A percentile compares a stretch with the other conserved stretches of the same genome.
phyloP scores from a whole-genome alignment of 2,888 invertebrate species.

The Synanthedon myopaeformis region DNA sequence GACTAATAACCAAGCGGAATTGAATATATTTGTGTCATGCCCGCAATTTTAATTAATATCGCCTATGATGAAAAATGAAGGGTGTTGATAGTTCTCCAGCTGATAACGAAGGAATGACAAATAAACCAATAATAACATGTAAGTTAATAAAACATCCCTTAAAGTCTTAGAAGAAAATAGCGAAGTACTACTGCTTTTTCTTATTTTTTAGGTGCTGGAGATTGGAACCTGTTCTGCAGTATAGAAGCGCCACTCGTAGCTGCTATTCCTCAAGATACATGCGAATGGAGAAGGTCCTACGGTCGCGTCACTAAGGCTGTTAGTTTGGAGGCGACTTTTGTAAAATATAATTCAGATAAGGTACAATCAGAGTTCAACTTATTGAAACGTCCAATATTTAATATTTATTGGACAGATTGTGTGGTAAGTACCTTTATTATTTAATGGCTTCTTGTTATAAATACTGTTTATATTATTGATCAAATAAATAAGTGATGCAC shows the following conservation, averaged over 20 bases:
- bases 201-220: conserved; percentile 79
- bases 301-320: conserved; percentile 89
- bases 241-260: conserved; percentile 82
- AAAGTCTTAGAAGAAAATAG: neutral
- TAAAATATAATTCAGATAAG: conserved; percentile 81
- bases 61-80: conserved; percentile 72
- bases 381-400: conserved; percentile 89
- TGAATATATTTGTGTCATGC: conserved; percentile 51
- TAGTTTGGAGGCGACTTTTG: conserved; percentile 83
- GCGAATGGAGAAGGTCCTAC: conserved; percentile 92
- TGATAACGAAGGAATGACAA: conserved; percentile 72
- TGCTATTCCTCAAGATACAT: conserved; percentile 86
- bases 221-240: conserved; percentile 85
- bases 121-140: conserved; percentile 82
- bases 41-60: conserved; percentile 38
- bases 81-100: conserved; percentile 62
- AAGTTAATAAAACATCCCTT: conserved; percentile 37
- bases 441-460: neutral
- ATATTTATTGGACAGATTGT: conserved; percentile 96
- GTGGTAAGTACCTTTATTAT: conserved; percentile 71
- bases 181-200: neutral
- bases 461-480: no score
- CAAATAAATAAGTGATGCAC: no score
- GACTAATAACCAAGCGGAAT: conserved; percentile 24
- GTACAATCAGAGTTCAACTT: conserved; percentile 83